These are phyloP conservation scores for Agraylea sexmaculata DNA, from an alignment of 1,140 invertebrate species.

Conservation along the genomic window DNA sequence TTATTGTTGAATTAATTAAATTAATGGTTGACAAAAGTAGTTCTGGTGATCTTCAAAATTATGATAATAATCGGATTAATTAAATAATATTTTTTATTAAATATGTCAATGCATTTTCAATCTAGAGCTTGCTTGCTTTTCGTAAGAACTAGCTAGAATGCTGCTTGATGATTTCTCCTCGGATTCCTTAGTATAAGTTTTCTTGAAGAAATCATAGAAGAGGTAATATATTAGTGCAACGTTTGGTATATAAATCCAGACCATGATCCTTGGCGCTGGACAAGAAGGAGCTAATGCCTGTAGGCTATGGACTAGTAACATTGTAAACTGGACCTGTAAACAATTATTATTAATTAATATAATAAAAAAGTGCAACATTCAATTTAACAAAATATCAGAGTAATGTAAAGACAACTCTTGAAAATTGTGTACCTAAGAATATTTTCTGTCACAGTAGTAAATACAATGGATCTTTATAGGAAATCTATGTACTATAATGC, in stretches of 20 bases:
- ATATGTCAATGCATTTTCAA: neutral
- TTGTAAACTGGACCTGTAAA: conserved; percentile 52
- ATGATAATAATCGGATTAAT: no score
- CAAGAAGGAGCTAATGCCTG: conserved; percentile 45
- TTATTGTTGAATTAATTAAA: no score
- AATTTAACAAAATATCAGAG: neutral
- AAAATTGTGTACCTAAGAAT: no score
- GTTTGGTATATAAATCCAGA: conserved; percentile 46
- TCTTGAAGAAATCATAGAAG: conserved; percentile 57
- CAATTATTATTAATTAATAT: neutral
- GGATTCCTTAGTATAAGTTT: conserved; percentile 34
- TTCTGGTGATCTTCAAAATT: no score
- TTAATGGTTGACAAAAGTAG: no score
- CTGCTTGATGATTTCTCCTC: neutral
- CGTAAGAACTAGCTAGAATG: no score
- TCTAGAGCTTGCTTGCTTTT: no score
- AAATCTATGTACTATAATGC: no score
- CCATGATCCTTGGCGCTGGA: conserved; percentile 36
- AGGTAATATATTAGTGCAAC: conserved; percentile 53
- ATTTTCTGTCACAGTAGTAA: no score
- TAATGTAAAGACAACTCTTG: no score
- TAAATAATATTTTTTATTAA: no score
- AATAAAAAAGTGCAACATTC: neutral
- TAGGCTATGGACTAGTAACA: conserved; percentile 44
- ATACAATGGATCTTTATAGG: no score